A percentile compares a stretch with the other conserved stretches of the same genome.
These are phyloP conservation scores for Strix aluco DNA, from an alignment of 2,113 vertebrate species.

Conservation along the genomic window DNA sequence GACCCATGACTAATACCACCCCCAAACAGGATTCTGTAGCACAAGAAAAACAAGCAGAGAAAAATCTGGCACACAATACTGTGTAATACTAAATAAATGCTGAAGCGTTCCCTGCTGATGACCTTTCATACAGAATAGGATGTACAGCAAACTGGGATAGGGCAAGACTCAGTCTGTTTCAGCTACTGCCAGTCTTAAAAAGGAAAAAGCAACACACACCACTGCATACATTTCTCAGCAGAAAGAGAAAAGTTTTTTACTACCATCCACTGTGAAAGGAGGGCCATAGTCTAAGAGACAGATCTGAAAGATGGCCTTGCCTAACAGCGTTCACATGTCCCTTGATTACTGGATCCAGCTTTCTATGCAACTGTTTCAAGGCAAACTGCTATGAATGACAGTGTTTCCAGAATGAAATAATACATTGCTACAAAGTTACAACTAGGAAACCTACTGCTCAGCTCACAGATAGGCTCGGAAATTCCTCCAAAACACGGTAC, in stretches of 20 bases:
- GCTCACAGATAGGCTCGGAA: neutral
- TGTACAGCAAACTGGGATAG: neutral
- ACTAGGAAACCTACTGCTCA: neutral
- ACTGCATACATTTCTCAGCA: neutral
- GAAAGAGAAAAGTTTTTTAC: neutral
- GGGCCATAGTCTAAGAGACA: neutral
- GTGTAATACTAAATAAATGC: neutral
- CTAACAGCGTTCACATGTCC: neutral
- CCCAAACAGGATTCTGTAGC: neutral
- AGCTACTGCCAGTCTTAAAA: neutral
- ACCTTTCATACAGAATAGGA: neutral
- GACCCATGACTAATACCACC: neutral
- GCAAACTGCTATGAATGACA: neutral
- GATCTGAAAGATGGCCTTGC: neutral
- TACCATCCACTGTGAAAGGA: neutral
- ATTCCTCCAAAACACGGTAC: rapidly evolving
- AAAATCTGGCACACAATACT: neutral
- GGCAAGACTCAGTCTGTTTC: neutral
- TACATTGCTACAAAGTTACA: neutral
- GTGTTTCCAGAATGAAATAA: neutral
- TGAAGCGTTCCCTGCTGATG: neutral
- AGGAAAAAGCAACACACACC: neutral
- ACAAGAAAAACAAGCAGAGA: neutral
- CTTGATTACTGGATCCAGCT: neutral
- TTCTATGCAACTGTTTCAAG: neutral